phyloP scores from a whole-genome alignment of 1,140 invertebrate species.

The Leucophenga varia region DNA sequence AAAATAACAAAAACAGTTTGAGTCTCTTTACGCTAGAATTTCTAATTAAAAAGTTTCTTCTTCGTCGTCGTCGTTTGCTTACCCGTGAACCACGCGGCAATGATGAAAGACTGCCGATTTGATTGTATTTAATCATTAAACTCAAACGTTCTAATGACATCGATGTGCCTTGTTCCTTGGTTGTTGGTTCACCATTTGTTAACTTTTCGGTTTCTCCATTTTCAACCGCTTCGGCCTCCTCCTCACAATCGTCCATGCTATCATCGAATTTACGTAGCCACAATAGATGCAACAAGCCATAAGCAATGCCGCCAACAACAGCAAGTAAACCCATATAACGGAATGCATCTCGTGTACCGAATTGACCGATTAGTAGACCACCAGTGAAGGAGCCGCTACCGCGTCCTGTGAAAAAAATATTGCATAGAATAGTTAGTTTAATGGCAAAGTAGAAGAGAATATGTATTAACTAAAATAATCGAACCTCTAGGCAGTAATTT shows the following conservation, averaged over 20 bases:
- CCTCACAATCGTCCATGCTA: slow-evolving; percentile 49
- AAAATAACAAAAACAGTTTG: background rate
- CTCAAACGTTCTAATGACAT: slow-evolving; percentile 68
- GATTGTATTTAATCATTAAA: slow-evolving; percentile 72
- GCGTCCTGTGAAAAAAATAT: slow-evolving; percentile 60
- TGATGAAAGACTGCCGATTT: slow-evolving; percentile 70
- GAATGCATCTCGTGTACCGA: slow-evolving; percentile 73
- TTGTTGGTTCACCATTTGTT: slow-evolving; percentile 60
- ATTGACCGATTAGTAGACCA: slow-evolving; percentile 71
- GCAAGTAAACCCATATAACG: slow-evolving; percentile 73
- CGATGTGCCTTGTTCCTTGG: slow-evolving; percentile 66
- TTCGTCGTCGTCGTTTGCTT: slow-evolving; percentile 30
- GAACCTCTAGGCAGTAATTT: too few species aligned
- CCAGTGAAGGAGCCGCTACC: slow-evolving; percentile 81
- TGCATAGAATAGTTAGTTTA: too few species aligned
- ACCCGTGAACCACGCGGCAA: slow-evolving; percentile 63
- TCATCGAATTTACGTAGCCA: slow-evolving; percentile 69
- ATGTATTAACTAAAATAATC: too few species aligned
- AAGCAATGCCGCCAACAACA: slow-evolving; percentile 67
- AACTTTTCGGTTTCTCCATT: slow-evolving; percentile 63
- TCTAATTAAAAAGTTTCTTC: slow-evolving; percentile 27
- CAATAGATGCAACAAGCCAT: slow-evolving; percentile 69
- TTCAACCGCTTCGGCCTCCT: slow-evolving; percentile 58
- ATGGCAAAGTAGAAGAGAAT: too few species aligned
- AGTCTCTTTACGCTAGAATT: background rate